Percentiles rank a stretch among this genome's conserved stretches.
Evolutionary conservation across 1,140 invertebrate genomes (phyloP).

Genomic region (Aphidius ervi): DNA sequence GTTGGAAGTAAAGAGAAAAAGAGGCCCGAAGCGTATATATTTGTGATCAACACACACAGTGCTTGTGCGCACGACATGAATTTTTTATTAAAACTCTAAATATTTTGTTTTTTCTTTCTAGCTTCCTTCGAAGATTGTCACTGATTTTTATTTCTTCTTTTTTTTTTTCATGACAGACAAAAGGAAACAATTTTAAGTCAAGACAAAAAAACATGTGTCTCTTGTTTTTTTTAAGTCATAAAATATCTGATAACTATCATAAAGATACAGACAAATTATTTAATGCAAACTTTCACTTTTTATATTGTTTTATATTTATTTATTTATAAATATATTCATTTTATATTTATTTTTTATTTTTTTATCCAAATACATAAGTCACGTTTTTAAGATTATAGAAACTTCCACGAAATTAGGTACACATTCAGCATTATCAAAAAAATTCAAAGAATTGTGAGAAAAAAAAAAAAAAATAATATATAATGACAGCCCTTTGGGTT

Average conservation of each 20-base stretch:
- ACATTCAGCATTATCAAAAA: constrained; percentile 22
- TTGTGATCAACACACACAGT: background rate
- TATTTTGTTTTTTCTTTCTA: background rate
- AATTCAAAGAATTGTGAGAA: constrained; percentile 30
- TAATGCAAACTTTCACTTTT: background rate
- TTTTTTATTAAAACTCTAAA: constrained; percentile 37
- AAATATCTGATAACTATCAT: background rate
- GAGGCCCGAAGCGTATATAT: constrained; percentile 11
- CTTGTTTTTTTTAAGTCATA: too few relatives aligned
- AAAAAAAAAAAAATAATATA: background rate
- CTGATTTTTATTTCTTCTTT: constrained; percentile 36
- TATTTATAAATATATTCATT: background rate
- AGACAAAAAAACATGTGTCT: too few relatives aligned
- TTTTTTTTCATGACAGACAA: too few relatives aligned
- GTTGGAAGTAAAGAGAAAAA: constrained; percentile 23
- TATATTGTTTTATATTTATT: background rate
- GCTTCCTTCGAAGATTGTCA: constrained; percentile 9
- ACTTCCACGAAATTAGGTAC: constrained; percentile 1
- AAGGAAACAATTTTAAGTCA: too few relatives aligned
- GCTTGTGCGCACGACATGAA: constrained; percentile 46
- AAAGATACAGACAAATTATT: background rate
- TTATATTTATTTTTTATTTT: constrained; percentile 2
- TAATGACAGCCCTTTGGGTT: constrained; percentile 7
- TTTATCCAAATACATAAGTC: background rate
- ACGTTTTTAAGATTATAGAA: background rate